Evolutionary conservation across 2,888 invertebrate genomes (phyloP), one percentile per base, ranked within the genome.

Genomic region (Rotaria socialis): DNA sequence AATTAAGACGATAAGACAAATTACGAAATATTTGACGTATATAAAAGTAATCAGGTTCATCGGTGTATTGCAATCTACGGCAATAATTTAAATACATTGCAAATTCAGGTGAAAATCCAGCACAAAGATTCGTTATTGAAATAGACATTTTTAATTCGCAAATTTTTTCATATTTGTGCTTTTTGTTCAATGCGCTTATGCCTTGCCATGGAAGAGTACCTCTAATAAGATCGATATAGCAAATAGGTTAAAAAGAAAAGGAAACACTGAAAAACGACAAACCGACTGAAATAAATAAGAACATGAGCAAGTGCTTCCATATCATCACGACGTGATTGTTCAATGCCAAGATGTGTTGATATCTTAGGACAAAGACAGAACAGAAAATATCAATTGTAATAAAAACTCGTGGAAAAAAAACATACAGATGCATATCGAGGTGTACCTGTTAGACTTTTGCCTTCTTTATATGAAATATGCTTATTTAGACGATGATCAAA

Each of bases 311-410:
- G 35, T 84, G 52, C 52, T 84, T 84, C 84, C 84, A 84, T 55
- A 35, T 84, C 84, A 84, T 84, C 52, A 35, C 84, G 84, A 55
- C 84, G 84, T 27, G 52, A 52, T 56, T 84, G 52, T 84, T 84
- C 52, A 84, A 55, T 27, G 35, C 84, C 52, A 10, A 84, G 35
- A 55, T 84, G 84, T 27, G 84, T 80, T 6, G 80, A 80, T 47
- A 80, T 80, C 80, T 80, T 11, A 6, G 3, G 3, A 6, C 19
- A 75, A 43, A 4, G 43, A 19, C 41, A 41, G 1, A 19, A 24
- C 6, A 41, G 2, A 24, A 41, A 43, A 22, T 22, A 35, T 35
- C 19, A 5, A 67, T 19, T 11, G 5, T 67, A 35, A 2, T 11
- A 24, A 1, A n/a, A 58, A n/a, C 19, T 35, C 27, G 3, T 35